Evolutionary conservation across 2,888 invertebrate genomes (phyloP).

Genomic region (Antheraea assamensis): DNA sequence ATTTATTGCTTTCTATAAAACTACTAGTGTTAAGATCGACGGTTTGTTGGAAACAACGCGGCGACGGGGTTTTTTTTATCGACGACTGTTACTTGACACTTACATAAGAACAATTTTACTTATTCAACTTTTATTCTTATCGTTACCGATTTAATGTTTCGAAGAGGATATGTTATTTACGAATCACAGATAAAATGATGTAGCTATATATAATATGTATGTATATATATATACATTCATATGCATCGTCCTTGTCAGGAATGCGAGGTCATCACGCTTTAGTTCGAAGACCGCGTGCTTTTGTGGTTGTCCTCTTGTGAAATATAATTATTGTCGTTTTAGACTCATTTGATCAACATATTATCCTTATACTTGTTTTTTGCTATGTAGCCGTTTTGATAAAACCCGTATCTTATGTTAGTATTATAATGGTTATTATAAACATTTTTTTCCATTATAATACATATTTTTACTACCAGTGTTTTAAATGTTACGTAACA

Average conservation of each 20-base stretch:
- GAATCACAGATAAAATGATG: conserved; percentile 22
- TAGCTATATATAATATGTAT: conserved; percentile 31
- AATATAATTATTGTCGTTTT: conserved; percentile 66
- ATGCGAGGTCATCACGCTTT: conserved; percentile 79
- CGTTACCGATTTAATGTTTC: conserved; percentile 25
- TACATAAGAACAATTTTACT: background rate
- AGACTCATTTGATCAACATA: conserved; percentile 28
- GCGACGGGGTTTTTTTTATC: background rate
- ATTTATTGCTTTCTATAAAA: background rate
- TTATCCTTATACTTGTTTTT: conserved; percentile 32
- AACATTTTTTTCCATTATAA: too few species aligned
- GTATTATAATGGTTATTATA: conserved; percentile 56
- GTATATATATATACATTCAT: conserved; percentile 38
- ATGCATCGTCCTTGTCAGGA: conserved; percentile 78
- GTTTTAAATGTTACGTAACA: background rate
- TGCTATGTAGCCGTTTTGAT: conserved; percentile 40
- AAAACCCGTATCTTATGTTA: background rate
- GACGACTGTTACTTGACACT: background rate
- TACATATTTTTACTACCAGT: too few species aligned
- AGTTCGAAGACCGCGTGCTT: conserved; percentile 64
- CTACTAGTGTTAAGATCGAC: background rate
- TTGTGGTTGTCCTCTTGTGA: conserved; percentile 68
- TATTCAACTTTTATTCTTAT: conserved; percentile 36
- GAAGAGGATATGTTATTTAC: conserved; percentile 33
- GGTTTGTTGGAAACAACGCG: background rate